These are phyloP conservation scores for Crotalus helleri DNA, from an alignment of 2,113 vertebrate genomes.

Conservation along the genomic window DNA sequence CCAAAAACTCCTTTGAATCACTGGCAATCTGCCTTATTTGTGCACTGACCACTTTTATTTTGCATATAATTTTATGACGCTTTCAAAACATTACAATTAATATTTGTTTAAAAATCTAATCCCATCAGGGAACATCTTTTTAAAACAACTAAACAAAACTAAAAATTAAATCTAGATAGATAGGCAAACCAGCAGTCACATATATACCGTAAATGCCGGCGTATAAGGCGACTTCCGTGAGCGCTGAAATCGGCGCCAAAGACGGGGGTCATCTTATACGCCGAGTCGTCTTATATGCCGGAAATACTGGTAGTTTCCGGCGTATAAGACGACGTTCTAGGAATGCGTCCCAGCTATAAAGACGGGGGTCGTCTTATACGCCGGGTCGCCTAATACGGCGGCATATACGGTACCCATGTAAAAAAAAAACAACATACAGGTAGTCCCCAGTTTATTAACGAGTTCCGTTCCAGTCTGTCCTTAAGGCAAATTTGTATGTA, in stretches of 20 bases:
- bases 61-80: neutral
- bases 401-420: no score
- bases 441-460: neutral
- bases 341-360: no score
- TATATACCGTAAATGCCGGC: no score
- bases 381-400: no score
- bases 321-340: no score
- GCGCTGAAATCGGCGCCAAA: no score
- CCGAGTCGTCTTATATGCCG: no score
- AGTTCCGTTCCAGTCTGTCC: neutral
- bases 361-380: no score
- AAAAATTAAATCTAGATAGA: neutral
- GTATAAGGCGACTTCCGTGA: no score
- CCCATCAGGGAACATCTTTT: neutral
- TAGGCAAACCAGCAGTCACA: neutral
- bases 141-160: neutral
- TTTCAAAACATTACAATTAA: neutral
- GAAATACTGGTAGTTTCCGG: no score
- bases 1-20: neutral
- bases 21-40: neutral
- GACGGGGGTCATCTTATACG: no score
- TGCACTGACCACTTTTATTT: neutral
- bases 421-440: neutral
- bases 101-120: neutral
- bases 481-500: neutral